Evolutionary conservation across 2,888 invertebrate genomes (phyloP).

Genomic region (Pollenia labialis): DNA sequence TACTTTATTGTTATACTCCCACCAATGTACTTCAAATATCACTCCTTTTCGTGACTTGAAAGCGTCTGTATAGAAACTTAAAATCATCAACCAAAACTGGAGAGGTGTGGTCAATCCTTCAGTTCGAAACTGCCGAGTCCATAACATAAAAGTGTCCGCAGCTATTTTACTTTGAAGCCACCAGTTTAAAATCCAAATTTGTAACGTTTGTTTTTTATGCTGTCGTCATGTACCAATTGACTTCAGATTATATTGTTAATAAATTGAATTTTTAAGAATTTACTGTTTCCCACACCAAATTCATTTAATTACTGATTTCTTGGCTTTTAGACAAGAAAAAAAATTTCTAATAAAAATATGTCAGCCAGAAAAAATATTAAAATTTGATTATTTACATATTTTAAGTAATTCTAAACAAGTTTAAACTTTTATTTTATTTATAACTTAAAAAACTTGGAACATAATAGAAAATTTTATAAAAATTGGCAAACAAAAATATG

Average conservation of each 20-base stretch:
- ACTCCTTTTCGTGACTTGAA: too few species aligned
- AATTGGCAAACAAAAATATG: not conserved
- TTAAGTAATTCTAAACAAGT: not conserved
- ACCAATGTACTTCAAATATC: too few species aligned
- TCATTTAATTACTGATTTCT: conserved; percentile 2
- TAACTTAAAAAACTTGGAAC: conserved; percentile 35
- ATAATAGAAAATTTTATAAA: not conserved
- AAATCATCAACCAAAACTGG: too few species aligned
- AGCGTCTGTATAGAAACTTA: too few species aligned
- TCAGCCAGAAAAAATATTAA: not conserved
- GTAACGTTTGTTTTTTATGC: too few species aligned
- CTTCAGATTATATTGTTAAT: not conserved
- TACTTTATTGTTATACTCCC: too few species aligned
- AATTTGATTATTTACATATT: not conserved
- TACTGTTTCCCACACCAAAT: not conserved
- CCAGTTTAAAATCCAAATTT: too few species aligned
- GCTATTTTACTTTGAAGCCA: too few species aligned
- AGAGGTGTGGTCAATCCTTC: too few species aligned
- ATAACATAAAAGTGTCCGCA: too few species aligned
- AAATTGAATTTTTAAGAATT: not conserved
- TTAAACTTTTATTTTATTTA: conserved; percentile 12
- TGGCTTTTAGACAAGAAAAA: conserved; percentile 4
- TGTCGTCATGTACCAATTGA: not conserved
- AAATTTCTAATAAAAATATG: not conserved
- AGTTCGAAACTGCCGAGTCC: too few species aligned